A percentile compares a stretch with the other conserved stretches of the same genome.
Conservation (phyloP, 1,140 invertebrate genomes). For the Drosophila bocki region DNA sequence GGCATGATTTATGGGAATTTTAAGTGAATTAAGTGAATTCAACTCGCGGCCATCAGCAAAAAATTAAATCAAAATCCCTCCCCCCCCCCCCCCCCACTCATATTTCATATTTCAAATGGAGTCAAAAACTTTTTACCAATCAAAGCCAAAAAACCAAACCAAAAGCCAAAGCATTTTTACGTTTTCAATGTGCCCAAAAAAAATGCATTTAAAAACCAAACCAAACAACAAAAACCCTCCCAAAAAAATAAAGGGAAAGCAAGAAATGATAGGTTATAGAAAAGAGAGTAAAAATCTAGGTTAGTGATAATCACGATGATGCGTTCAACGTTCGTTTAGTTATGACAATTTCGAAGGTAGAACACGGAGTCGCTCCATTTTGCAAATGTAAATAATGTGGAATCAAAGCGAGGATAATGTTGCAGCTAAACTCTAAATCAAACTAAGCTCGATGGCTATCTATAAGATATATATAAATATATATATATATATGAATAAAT, state of each 20-base stretch:
- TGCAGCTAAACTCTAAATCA: conserved; percentile 47
- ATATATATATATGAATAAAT: conserved; percentile 29
- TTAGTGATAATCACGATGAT: conserved; percentile 78
- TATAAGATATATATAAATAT: conserved; percentile 38
- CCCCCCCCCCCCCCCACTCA: conserved; percentile 5
- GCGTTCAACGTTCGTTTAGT: conserved; percentile 80
- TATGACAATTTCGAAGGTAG: conserved; percentile 66
- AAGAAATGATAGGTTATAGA: conserved; percentile 1
- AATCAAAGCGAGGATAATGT: conserved; percentile 44
- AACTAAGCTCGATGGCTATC: conserved; percentile 54
- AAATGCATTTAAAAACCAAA: conserved; percentile 65
- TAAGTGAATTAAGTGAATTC: conserved; percentile 33
- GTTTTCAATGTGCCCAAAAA: conserved; percentile 61
- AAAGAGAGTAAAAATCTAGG: conserved; percentile 50
- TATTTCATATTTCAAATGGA: conserved; percentile 60
- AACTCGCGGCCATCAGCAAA: conserved; percentile 1
- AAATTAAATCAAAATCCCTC: conserved; percentile 1
- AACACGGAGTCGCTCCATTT: conserved; percentile 27
- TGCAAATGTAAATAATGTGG: conserved; percentile 71
- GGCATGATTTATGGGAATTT: conserved; percentile 37
- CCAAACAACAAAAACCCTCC: conserved; percentile 11
- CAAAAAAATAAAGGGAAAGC: neutral
- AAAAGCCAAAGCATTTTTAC: conserved; percentile 57
- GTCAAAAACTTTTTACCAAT: conserved; percentile 56
- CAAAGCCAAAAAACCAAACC: conserved; percentile 32